phyloP scores from a whole-genome alignment of 2,797 vertebrate genomes.

The Sebastes baramenuke region DNA sequence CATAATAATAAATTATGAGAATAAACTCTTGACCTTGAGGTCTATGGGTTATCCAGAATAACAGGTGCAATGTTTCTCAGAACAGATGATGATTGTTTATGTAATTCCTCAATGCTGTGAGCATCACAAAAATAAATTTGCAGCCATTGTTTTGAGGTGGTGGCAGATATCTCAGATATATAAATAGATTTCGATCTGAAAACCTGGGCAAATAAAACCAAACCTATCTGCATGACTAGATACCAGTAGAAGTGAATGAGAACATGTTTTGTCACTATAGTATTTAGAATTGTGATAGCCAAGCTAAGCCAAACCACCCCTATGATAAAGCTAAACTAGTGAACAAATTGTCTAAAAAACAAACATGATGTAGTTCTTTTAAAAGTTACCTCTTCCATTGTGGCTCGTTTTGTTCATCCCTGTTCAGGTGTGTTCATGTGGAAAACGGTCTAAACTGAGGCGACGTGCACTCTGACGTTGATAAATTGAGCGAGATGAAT shows the following conservation, averaged over 20 bases:
- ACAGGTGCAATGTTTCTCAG: not conserved
- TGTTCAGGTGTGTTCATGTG: not conserved
- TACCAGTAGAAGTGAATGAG: not conserved
- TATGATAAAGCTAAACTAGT: not conserved
- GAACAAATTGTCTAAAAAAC: not conserved
- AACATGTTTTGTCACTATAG: not conserved
- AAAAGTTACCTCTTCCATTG: conserved; percentile 76
- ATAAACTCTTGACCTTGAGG: not conserved
- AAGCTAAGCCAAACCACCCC: not conserved
- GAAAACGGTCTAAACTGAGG: not conserved
- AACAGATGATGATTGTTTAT: no score
- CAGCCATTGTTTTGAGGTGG: not conserved
- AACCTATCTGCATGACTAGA: not conserved
- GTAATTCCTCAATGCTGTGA: not conserved
- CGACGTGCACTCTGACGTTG: not conserved
- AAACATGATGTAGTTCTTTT: not conserved
- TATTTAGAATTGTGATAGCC: not conserved
- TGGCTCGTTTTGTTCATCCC: conserved; percentile 33
- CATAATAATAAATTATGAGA: not conserved
- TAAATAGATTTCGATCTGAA: fast-evolving
- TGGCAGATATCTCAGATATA: not conserved
- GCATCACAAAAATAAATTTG: not conserved
- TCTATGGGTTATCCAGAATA: not conserved
- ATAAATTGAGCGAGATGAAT: not conserved
- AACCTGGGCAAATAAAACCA: no score